A percentile compares a stretch with the other conserved stretches of the same genome.
phyloP scores from a whole-genome alignment of 2,797 vertebrate genomes.

The Vipera latastei region DNA sequence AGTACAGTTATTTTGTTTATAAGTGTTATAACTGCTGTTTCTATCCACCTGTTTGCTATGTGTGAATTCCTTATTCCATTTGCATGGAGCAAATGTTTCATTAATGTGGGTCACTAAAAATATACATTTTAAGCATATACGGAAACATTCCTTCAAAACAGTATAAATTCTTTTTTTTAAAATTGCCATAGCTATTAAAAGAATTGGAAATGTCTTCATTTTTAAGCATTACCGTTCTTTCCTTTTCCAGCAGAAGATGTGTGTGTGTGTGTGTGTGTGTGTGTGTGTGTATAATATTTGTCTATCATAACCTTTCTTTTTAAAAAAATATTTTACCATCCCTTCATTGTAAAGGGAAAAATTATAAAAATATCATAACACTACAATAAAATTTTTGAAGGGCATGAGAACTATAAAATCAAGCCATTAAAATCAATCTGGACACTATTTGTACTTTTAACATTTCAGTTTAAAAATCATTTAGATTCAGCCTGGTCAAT shows the following conservation, averaged over 20 bases:
- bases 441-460: not conserved
- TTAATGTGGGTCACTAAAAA: not conserved
- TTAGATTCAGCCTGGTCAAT: not conserved
- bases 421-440: not conserved
- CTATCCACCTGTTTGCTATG: constrained; percentile 9
- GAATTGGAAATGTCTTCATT: not conserved
- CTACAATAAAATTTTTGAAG: not conserved
- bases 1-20: not conserved
- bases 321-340: not conserved
- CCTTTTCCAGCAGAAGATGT: not conserved
- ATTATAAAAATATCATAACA: not conserved
- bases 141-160: not conserved
- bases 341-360: not conserved
- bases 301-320: constrained; percentile 11
- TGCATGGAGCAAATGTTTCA: not conserved
- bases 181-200: not conserved
- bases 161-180: not conserved
- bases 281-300: not conserved
- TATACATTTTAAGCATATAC: not conserved
- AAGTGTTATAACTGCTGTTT: not conserved
- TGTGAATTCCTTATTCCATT: constrained; percentile 32
- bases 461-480: not conserved
- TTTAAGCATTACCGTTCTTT: not conserved
- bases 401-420: not conserved
- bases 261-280: no score